Base-by-base conservation (phyloP, 2,888 invertebrate species). In the Trissolcus japonicus region DNA sequence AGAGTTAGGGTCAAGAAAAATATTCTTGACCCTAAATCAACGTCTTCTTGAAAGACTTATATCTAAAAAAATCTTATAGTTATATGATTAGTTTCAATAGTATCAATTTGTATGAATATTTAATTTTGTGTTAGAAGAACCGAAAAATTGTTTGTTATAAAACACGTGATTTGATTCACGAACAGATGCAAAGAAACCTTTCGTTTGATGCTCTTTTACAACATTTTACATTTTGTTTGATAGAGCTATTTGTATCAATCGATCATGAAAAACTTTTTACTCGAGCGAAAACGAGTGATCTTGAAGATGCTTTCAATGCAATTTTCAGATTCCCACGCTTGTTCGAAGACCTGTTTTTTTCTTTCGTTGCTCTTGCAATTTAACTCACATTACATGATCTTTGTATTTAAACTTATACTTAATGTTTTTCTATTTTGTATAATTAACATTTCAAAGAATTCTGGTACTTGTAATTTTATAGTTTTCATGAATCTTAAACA, bases 261-360 rank as follows among this genome's bases (percentile, higher is more conserved):
- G 19, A 48, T 63, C 62, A 17, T 55, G 55, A 46, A 55, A 46
- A 11, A 51, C 25, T 60, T 51, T 67, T 62, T 46, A 50, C 50
- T 73, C 40, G 51, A 67, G 56, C 48, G 43, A 51, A 43, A 53
- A 61, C 35, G 61, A 57, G 51, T 67, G 57, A 62, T 67, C 57
- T 43, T 53, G 43, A 55, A 48, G 14, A 41, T 35, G 35, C 35
- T 2, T 11, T 9, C 6, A 25, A 25, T 25, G 25, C 25, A 25
- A 25, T 25, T 25, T 4, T 4, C 41, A 43, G 25, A 62, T 71
- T 71, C 71, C 56, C 75, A 75, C 75, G 75, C 55, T 68, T 63
- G 56, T 46, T 19, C 35, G 25, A 21, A 54, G 29, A 17, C 41
- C 41, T 51, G 48, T 55, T 57, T 55, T 60, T 74, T 50, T 61